phyloP scores from a whole-genome alignment of 2,797 vertebrate species.

The Phalloptychus januarius region DNA sequence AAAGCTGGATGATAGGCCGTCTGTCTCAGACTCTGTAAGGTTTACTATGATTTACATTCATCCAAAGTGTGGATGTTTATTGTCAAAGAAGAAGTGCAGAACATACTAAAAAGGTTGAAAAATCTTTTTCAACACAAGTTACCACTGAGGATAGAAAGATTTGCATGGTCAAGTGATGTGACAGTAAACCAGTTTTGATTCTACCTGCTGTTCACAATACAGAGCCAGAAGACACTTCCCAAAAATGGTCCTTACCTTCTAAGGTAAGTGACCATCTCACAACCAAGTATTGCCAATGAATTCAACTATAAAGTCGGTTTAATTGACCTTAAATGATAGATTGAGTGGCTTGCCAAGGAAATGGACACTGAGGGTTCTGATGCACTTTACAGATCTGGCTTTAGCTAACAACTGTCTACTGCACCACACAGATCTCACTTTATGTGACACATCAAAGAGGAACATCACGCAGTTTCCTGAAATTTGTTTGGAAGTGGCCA shows the following conservation, averaged over 20 bases:
- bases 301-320: conserved; percentile 36
- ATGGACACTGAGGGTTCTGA: conserved; percentile 38
- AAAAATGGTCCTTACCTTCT: no score
- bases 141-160: neutral
- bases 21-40: conserved; percentile 4
- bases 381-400: conserved; percentile 46
- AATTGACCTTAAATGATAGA: conserved; percentile 2
- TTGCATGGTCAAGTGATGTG: conserved; percentile 9
- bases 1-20: neutral
- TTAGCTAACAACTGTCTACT: conserved; percentile 43
- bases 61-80: neutral
- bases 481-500: conserved; percentile 16
- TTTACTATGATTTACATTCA: conserved; percentile 16
- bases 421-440: conserved; percentile 9
- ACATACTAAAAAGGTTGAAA: neutral
- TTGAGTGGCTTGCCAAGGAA: conserved; percentile 18
- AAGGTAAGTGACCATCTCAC: conserved; percentile 9
- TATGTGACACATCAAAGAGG: conserved; percentile 9
- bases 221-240: conserved; percentile 38
- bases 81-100: conserved; percentile 7
- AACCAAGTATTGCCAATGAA: conserved; percentile 26
- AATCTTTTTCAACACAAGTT: conserved; percentile 2
- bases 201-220: conserved; percentile 28
- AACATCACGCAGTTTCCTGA: conserved; percentile 24
- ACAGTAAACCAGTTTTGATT: conserved; percentile 23